Conservation (phyloP, 2,888 invertebrate species). For the Abscondita cerata region DNA sequence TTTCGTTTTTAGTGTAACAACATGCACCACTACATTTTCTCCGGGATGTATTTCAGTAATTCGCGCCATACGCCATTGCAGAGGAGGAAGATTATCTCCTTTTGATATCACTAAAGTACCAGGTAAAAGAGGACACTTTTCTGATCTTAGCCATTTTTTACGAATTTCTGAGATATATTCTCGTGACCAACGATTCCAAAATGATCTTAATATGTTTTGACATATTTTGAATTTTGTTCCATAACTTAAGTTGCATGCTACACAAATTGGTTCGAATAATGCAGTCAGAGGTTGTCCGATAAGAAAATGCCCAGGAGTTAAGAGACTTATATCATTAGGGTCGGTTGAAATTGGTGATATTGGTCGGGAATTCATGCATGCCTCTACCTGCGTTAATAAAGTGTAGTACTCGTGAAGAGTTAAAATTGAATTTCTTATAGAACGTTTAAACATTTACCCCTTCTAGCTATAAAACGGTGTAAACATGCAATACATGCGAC, state of each 20-base stretch:
- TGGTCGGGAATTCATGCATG: neutral
- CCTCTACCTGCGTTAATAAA: too few relatives aligned
- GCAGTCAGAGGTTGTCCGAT: neutral
- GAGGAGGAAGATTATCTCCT: neutral
- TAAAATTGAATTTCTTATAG: too few relatives aligned
- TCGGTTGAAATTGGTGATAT: neutral
- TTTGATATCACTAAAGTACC: neutral
- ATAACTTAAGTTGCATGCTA: neutral
- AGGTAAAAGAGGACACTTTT: neutral
- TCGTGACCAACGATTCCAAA: neutral
- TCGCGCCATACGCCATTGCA: neutral
- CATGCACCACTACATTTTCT: neutral
- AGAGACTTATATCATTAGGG: neutral
- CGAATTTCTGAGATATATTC: neutral
- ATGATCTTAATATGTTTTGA: neutral
- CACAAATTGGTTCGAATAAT: neutral
- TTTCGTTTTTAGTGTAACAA: too few relatives aligned
- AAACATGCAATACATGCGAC: too few relatives aligned
- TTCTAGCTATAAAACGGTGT: too few relatives aligned
- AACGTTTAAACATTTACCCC: too few relatives aligned
- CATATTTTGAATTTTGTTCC: neutral
- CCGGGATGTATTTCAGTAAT: neutral
- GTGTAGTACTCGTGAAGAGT: too few relatives aligned
- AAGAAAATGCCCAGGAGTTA: neutral
- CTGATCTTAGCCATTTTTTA: neutral